Evolutionary conservation across 1,140 invertebrate species (phyloP).

Genomic region (Wasmannia auropunctata): DNA sequence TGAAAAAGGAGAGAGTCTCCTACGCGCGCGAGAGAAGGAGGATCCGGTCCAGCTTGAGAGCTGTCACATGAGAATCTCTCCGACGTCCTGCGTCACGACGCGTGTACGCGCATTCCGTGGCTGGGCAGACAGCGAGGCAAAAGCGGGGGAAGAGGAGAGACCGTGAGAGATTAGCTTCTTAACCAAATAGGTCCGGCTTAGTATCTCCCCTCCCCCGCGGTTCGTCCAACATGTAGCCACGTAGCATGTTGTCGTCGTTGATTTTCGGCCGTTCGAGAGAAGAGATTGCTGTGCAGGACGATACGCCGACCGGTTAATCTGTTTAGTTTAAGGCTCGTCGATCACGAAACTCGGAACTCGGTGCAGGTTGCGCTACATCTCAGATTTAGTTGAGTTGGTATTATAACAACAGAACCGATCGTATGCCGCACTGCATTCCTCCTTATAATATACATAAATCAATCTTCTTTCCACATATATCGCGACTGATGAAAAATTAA

Average conservation of each 20-base stretch:
- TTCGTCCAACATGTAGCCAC: not conserved
- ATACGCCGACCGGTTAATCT: constrained; percentile 62
- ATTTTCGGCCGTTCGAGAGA: constrained; percentile 43
- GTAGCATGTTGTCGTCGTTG: constrained; percentile 24
- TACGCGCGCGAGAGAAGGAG: constrained; percentile 61
- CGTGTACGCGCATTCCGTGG: constrained; percentile 64
- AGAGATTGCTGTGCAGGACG: constrained; percentile 55
- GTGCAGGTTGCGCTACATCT: not conserved
- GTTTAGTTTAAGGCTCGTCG: constrained; percentile 64
- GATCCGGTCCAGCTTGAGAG: constrained; percentile 64
- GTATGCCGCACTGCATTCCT: not conserved
- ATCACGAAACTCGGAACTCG: constrained; percentile 30
- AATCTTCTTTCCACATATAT: not conserved
- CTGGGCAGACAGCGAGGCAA: constrained; percentile 30
- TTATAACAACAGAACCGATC: not conserved
- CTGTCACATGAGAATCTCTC: constrained; percentile 69
- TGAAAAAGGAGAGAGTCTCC: constrained; percentile 32
- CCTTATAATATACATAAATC: not conserved
- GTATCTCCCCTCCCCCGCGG: constrained; percentile 11
- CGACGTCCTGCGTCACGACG: constrained; percentile 58
- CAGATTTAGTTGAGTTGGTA: not conserved
- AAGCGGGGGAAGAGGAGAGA: constrained; percentile 42
- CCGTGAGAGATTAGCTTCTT: constrained; percentile 74
- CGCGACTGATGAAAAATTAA: not conserved
- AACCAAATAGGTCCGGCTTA: constrained; percentile 74